Percentiles rank a stretch among this genome's conserved stretches.
Evolutionary conservation across 2,113 vertebrate species (phyloP).

Genomic region (Oenanthe melanoleuca): DNA sequence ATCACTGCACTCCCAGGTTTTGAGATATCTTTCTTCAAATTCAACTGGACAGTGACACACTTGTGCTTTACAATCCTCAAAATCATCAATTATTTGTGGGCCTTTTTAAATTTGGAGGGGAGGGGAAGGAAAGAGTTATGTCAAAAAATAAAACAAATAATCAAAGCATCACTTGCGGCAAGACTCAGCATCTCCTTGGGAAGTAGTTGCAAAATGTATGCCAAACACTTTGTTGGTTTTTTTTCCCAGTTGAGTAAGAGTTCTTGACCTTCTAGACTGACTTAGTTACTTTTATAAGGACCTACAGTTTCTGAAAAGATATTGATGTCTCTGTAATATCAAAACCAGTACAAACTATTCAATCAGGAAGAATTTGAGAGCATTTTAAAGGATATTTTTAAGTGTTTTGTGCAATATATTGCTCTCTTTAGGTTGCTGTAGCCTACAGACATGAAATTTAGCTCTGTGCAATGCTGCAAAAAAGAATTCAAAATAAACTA

Average conservation of each 20-base stretch:
- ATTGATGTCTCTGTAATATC: neutral
- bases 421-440: neutral
- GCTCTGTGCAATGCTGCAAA: neutral
- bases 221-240: neutral
- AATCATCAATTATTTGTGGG: slow-evolving; percentile 3
- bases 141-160: slow-evolving; percentile 50
- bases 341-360: slow-evolving; percentile 9
- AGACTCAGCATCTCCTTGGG: neutral
- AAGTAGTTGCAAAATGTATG: slow-evolving; percentile 57
- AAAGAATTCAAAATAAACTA: slow-evolving; percentile 24
- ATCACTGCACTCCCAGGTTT: neutral
- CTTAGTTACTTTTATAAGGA: neutral
- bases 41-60: neutral
- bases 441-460: slow-evolving; percentile 22
- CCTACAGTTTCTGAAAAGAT: neutral
- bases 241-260: neutral
- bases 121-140: neutral
- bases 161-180: neutral
- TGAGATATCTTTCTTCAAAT: slow-evolving; percentile 3
- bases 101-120: neutral
- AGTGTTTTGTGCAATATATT: neutral
- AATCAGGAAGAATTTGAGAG: neutral
- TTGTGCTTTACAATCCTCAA: neutral
- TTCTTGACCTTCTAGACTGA: neutral
- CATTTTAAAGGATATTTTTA: slow-evolving; percentile 23